A percentile compares a stretch with the other conserved stretches of the same genome.
These are phyloP conservation scores for Syndactyla subalaris DNA, from an alignment of 2,797 vertebrate species.

Conservation along the genomic window DNA sequence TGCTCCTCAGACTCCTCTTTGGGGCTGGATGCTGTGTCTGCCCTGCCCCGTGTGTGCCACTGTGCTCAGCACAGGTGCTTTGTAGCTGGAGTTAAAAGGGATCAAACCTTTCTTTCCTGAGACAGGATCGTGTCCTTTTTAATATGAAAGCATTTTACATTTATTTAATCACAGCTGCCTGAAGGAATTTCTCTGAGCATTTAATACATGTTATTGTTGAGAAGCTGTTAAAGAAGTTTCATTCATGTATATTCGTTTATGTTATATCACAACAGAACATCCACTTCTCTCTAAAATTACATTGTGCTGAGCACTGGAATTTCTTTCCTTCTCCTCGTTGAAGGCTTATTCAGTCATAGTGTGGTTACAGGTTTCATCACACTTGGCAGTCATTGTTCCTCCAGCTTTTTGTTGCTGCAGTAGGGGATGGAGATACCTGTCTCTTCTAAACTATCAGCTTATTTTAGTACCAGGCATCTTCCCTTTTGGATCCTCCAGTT, in stretches of 20 bases:
- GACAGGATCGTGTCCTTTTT: background rate
- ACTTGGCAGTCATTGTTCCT: background rate
- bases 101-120: background rate
- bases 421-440: background rate
- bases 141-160: background rate
- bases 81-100: background rate
- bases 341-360: background rate
- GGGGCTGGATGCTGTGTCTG: background rate
- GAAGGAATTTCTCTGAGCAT: background rate
- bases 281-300: background rate
- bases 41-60: background rate
- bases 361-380: background rate
- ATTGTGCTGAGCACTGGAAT: background rate
- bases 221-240: background rate
- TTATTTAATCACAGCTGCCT: background rate
- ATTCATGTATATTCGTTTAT: background rate
- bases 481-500: background rate
- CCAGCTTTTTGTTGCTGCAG: background rate
- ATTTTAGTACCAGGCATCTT: background rate
- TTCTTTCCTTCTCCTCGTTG: background rate
- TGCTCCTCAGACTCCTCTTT: background rate
- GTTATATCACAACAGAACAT: background rate
- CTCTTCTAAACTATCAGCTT: background rate
- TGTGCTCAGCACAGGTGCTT: background rate
- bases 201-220: background rate